These are phyloP conservation scores for Corythornis cristatus DNA, from an alignment of 2,113 vertebrate species.

Conservation along the genomic window DNA sequence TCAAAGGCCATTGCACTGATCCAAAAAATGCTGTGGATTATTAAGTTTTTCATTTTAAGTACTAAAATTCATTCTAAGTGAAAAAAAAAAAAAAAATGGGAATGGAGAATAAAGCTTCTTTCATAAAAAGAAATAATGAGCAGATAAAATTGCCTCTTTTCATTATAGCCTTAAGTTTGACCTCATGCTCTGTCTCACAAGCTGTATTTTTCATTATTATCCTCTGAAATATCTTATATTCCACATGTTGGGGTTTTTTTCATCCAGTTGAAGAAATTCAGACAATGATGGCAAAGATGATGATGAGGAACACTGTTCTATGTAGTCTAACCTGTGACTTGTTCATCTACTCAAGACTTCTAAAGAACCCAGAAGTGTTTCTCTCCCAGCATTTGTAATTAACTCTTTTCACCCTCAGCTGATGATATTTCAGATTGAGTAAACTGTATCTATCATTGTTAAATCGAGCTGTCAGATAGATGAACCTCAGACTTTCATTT, in stretches of 20 bases:
- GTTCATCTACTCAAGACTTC: not conserved
- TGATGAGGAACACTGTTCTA: not conserved
- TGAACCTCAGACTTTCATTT: not conserved
- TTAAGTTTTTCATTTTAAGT: not conserved
- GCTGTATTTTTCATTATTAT: constrained; percentile 33
- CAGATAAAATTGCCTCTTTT: constrained; percentile 50
- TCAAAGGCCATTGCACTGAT: not conserved
- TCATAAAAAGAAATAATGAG: constrained; percentile 34
- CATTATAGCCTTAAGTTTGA: constrained; percentile 29
- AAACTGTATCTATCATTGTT: not conserved
- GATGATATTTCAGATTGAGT: not conserved
- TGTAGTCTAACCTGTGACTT: not conserved
- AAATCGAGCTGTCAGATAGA: not conserved
- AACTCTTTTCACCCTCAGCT: constrained; percentile 6
- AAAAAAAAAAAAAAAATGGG: not conserved
- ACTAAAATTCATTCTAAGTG: not conserved
- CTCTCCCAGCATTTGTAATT: not conserved
- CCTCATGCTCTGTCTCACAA: constrained; percentile 19
- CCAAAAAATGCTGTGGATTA: not conserved
- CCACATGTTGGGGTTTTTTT: not conserved
- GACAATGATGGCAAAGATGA: not conserved
- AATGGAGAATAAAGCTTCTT: constrained; percentile 4
- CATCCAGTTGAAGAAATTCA: constrained; percentile 22
- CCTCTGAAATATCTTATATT: constrained; percentile 27
- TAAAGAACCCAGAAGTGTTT: not conserved